Evolutionary conservation across 2,113 vertebrate genomes (phyloP), one percentile per base, ranked within the genome.

Genomic region (Romanogobio albipinnatus): DNA sequence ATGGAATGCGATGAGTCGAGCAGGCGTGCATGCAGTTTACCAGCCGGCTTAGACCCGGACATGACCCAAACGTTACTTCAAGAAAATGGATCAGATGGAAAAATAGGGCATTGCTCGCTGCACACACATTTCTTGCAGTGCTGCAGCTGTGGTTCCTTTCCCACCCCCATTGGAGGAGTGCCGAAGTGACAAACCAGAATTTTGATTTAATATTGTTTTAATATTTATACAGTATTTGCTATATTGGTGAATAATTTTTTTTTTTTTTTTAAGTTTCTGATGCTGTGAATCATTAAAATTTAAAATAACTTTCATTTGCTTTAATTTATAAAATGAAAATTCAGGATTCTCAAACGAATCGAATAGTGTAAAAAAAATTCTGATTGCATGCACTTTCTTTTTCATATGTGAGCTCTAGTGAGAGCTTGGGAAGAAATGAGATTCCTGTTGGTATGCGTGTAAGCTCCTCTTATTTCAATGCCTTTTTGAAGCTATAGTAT

Each of bases 1-100:
- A 87, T 89, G 90, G 90, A 92, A 93, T 93, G 76, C 78, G 17
- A 89, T 82, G 90, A 89, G 59, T 84, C 78, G 77, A 43, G 78
- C 79, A 76, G 82, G 66, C 74, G 62, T 86, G 86, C 80, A 58
- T 86, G 86, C 80, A 71, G 49, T 71, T 82, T 43, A 82, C 80
- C 49, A 82, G 33, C 53, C 51, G 1, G 70, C 49, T 82, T n/a
- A 82, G 80, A 82, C 80, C 80, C 66, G 29, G 66, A 82, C 80
- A 71, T 82, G 80, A 82, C 80, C 80, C 49, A 82, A 82, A 26
- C 80, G 1, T 70, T 56, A 53, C 66, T 71, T 66, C 33, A 36
- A 58, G 66, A 70, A 82, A 82, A 58, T 58, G 62, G 64, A 82
- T 82, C 80, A 71, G 80, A 71, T 58, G 51, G 76, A 79, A 82